A percentile compares a stretch with the other conserved stretches of the same genome.
These are phyloP conservation scores for Rhagologus leucostigma DNA, from an alignment of 2,113 vertebrate genomes.

Conservation along the genomic window DNA sequence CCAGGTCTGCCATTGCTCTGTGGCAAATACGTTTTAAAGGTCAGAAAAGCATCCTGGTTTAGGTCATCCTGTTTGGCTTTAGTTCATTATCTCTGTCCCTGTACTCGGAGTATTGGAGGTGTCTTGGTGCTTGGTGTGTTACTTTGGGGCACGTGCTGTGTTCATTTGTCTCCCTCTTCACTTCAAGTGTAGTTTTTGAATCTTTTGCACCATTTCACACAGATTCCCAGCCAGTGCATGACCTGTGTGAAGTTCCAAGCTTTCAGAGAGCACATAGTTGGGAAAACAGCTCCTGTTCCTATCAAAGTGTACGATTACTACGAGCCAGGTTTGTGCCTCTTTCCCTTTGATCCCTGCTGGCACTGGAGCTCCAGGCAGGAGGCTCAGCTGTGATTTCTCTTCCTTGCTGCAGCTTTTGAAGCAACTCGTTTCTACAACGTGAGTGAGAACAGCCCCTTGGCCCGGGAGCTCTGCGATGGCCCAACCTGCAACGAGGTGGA, in stretches of 20 bases:
- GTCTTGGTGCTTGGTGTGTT: rapidly evolving
- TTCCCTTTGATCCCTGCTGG: neutral
- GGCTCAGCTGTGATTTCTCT: neutral
- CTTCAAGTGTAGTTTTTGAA: neutral
- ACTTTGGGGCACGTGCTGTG: rapidly evolving
- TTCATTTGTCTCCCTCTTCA: neutral
- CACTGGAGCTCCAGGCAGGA: neutral
- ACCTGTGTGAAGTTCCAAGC: constrained; percentile 89
- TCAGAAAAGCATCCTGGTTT: neutral
- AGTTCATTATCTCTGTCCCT: neutral
- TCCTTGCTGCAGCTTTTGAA: constrained; percentile 80
- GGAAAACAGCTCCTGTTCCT: constrained; percentile 90
- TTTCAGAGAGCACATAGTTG: constrained; percentile 87
- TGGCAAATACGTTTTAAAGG: neutral
- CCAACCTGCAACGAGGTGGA: constrained; percentile 92
- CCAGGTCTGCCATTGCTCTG: neutral
- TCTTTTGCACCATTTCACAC: neutral
- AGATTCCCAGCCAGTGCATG: constrained; percentile 93
- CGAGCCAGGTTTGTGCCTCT: constrained; percentile 80
- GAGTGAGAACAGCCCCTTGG: constrained; percentile 86
- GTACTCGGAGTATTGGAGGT: rapidly evolving
- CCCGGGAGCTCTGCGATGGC: constrained; percentile 86
- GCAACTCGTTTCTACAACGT: constrained; percentile 93
- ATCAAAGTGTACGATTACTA: constrained; percentile 94
- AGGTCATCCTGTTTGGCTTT: neutral